Evolutionary conservation across 1,140 invertebrate species (phyloP), one percentile per base, ranked within the genome.

Genomic region (Achatina immaculata): DNA sequence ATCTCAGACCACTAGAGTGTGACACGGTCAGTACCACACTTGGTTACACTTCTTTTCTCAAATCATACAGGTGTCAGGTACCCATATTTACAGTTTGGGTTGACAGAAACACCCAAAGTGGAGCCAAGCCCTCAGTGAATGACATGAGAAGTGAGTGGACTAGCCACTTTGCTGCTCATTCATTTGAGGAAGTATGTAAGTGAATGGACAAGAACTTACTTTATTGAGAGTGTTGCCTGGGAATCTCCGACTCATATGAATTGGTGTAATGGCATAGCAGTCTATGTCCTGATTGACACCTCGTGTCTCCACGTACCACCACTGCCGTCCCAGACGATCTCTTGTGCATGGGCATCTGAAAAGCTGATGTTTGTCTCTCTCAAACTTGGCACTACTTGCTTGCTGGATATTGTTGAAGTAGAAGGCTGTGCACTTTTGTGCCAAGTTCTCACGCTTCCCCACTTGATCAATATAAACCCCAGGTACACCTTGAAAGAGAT

Each of bases 381-480:
- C 6, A 38, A 48, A 55, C 43, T 45, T 74, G 19, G 19, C 19
- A 38, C 45, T 74, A 19, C 31, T 4, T 6, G 31, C 34, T 42
- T 9, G 42, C 6, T 3, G 21, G 4, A 48, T 43, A 31, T 74
- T 74, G 16, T 48, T 3, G 19, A 34, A 21, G 45, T 48, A 74
- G 43, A 74, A 74, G 6, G 42, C 11, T 7, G 21, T 14, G 28
- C 72, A 74, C 42, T 48, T 74, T 31, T 45, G 42, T 3, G 19
- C 43, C 14, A 16, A 16, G 45, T 43, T 74, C 28, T 74, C 21
- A 19, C 16, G 9, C 45, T 48, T 21, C 11, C 72, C 72, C 11
- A 74, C 72, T 31, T 48, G 16, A 28, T 74, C 40, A 74, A 74
- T 48, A n/a, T 55, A 74, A 6, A 36, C 42, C 43, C 72, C 72